phyloP scores from a whole-genome alignment of 2,113 vertebrate genomes.

The Sialia sialis region DNA sequence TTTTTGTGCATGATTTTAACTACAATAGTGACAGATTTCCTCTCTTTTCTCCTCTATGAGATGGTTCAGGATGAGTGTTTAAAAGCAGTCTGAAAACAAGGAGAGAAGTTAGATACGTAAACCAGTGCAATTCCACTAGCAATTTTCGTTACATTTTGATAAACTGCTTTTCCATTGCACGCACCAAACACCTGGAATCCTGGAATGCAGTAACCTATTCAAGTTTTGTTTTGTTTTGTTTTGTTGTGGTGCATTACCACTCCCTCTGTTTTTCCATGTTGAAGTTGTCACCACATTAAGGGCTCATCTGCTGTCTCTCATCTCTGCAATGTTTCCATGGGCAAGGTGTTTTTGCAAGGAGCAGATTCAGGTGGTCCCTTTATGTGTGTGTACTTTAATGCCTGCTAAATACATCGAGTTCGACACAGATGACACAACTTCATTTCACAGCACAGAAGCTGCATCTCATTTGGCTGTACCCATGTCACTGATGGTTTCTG shows the following conservation, averaged over 20 bases:
- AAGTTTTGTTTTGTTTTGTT: not conserved
- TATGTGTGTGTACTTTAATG: fast-evolving
- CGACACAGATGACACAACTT: fast-evolving
- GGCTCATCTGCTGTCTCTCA: not conserved
- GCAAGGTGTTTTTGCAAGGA: not conserved
- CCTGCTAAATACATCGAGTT: not conserved
- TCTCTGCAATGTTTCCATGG: not conserved
- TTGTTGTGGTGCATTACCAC: not conserved
- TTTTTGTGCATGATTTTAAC: not conserved
- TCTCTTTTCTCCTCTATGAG: not conserved
- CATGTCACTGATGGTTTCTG: not conserved
- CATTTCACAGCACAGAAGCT: not conserved
- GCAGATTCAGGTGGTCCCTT: not conserved
- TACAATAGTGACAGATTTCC: not conserved
- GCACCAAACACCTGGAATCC: not conserved
- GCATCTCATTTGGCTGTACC: not conserved
- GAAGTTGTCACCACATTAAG: not conserved
- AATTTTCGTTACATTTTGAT: not conserved
- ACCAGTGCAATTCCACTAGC: not conserved
- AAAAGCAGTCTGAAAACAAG: not conserved
- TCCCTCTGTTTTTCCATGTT: not conserved
- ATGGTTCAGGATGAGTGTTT: not conserved
- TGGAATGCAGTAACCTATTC: not conserved
- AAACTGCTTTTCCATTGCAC: not conserved
- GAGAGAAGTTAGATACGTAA: not conserved